phyloP scores from a whole-genome alignment of 2,888 invertebrate species.

The Caenorhabditis afra region DNA sequence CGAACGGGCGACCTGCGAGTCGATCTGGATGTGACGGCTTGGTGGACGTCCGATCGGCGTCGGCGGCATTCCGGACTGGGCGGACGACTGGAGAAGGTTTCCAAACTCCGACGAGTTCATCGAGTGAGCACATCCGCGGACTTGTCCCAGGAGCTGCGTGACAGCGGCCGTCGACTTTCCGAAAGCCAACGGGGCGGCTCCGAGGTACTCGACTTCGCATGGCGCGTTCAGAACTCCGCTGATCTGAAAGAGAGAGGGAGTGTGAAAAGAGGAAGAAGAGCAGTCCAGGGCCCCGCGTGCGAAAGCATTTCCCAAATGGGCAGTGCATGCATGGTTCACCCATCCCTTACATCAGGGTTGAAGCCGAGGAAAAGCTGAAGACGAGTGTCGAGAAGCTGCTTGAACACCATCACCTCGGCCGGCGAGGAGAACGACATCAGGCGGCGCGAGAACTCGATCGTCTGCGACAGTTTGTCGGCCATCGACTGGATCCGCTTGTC shows the following conservation, averaged over 20 bases:
- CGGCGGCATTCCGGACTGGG: constrained; percentile 68
- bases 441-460: constrained; percentile 93
- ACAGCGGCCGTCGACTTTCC: constrained; percentile 34
- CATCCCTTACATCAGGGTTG: constrained; percentile 90
- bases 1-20: constrained; percentile 45
- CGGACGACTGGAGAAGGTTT: constrained; percentile 32
- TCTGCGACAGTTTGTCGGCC: constrained; percentile 86
- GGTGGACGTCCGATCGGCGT: constrained; percentile 75
- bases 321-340: constrained; percentile 84
- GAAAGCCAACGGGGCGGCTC: constrained; percentile 19
- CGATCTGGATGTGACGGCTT: constrained; percentile 50
- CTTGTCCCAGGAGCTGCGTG: constrained; percentile 58
- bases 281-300: no score
- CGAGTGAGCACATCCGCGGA: constrained; percentile 32
- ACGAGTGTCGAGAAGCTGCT: constrained; percentile 93
- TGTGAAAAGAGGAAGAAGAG: no score
- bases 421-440: constrained; percentile 91
- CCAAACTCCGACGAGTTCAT: not conserved
- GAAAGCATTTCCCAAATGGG: no score
- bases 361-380: constrained; percentile 84
- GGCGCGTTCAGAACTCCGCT: constrained; percentile 48
- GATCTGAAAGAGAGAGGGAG: constrained; percentile 44
- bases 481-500: constrained; percentile 94
- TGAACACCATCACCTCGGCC: constrained; percentile 88
- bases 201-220: constrained; percentile 62